Base-by-base conservation (phyloP, 2,797 vertebrate genomes). In the Sebastes melanostomus region DNA sequence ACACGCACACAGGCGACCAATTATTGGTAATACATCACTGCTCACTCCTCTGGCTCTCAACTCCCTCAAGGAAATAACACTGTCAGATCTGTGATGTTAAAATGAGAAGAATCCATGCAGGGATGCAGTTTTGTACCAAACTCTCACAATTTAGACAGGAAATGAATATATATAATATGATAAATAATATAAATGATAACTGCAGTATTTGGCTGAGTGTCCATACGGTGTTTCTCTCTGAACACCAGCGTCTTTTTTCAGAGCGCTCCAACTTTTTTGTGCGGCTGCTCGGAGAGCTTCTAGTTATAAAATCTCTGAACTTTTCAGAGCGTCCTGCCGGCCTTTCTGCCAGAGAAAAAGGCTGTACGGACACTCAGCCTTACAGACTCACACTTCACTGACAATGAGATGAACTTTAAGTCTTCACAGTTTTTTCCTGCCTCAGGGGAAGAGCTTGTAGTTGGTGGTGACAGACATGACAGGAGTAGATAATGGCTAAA, bases 21-120 rank as follows among this genome's bases (percentile, higher is more conserved):
- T 88, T 88, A 89, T 20, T 75, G 78, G 32, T 66, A 83, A 85
- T 70, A 62, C 76, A 84, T 87, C 72, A 74, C 76, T 71, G 30
- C 78, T 77, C 55, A 55, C 46, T 79, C 67, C 46, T 68, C 71
- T 63, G 75, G 62, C 59, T 70, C 56, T 68, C 63, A 54, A 25
- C 42, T 69, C 60, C 54, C 54, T 76, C 46, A 46, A 80, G 77
- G 73, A 83, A 84, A 46, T 50, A 65, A 55, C 74, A 81, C 25
- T 20, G 7, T 78, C 38, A 77, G 36, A 62, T 13, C 12, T 32
- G 16, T 36, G 22, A 61, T 20, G 38, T 62, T 63, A 38, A 38
- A 69, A 67, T 62, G 13, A 38, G 18, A 56, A 8, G 50, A 68
- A 52, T 66, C 52, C 16, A 27, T 63, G 34, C 62, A 56, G 68